These are phyloP conservation scores for Hyperoplus immaculatus DNA, from an alignment of 2,797 vertebrate species.

Conservation along the genomic window DNA sequence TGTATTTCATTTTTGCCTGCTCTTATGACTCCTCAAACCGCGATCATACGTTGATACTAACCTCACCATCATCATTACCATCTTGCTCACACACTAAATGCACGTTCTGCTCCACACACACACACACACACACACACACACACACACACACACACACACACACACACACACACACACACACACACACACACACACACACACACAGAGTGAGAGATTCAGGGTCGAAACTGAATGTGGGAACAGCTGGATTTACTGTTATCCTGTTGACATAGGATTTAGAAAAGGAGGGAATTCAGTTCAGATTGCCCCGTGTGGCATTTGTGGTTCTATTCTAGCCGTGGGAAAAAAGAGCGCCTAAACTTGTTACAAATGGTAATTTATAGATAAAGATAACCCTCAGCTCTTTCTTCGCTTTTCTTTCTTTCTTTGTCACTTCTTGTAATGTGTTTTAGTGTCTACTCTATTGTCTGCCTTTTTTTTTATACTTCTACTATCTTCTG, in stretches of 20 bases:
- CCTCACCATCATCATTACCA: constrained; percentile 23
- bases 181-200: constrained; percentile 21
- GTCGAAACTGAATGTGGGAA: constrained; percentile 34
- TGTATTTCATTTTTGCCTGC: constrained; percentile 38
- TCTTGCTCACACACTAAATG: constrained; percentile 65
- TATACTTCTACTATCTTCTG: neutral
- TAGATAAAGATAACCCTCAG: constrained; percentile 31
- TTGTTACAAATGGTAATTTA: neutral
- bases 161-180: constrained; percentile 22
- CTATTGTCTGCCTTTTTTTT: neutral
- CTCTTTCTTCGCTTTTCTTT: constrained; percentile 10
- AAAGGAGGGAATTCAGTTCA: neutral
- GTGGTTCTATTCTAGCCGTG: neutral
- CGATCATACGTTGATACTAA: constrained; percentile 66
- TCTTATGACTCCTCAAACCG: constrained; percentile 34
- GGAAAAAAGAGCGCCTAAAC: neutral
- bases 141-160: constrained; percentile 21
- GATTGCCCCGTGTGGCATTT: neutral
- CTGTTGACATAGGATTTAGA: constrained; percentile 11
- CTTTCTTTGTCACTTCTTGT: neutral
- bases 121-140: constrained; percentile 22
- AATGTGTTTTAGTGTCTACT: neutral
- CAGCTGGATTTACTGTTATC: constrained; percentile 40
- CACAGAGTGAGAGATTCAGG: constrained; percentile 21
- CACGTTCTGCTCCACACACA: constrained; percentile 44